These are phyloP conservation scores for Ferrisia virgata DNA, from an alignment of 2,888 invertebrate species.

Conservation along the genomic window DNA sequence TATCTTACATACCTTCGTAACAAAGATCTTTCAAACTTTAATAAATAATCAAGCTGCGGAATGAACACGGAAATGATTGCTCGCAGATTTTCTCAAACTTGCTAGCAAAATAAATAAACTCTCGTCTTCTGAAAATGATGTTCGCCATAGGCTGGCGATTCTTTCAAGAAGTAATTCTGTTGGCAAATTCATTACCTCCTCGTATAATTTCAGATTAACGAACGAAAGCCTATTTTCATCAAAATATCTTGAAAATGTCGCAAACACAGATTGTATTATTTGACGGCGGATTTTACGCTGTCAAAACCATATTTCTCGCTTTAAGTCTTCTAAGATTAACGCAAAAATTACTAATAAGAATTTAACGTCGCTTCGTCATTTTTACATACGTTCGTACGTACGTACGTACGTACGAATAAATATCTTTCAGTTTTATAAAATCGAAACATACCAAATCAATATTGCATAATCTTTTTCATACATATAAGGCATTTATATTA, in stretches of 20 bases:
- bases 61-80: neutral
- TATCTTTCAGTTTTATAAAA: too few species aligned
- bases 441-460: too few species aligned
- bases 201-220: neutral
- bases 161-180: neutral
- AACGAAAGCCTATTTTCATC: neutral
- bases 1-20: neutral
- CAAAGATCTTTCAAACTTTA: neutral
- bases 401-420: too few species aligned
- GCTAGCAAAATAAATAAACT: neutral
- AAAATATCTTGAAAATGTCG: neutral
- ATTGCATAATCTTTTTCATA: too few species aligned
- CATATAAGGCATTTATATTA: too few species aligned
- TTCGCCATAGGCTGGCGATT: neutral
- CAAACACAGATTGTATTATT: neutral
- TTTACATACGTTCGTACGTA: neutral
- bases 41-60: neutral
- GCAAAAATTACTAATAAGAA: neutral
- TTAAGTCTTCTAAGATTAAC: neutral
- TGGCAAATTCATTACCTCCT: neutral
- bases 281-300: neutral
- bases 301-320: neutral
- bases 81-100: neutral
- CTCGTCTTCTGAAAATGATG: neutral
- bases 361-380: neutral